Base-by-base conservation (phyloP, 2,888 invertebrate species). In the Drosophila phalerata region DNA sequence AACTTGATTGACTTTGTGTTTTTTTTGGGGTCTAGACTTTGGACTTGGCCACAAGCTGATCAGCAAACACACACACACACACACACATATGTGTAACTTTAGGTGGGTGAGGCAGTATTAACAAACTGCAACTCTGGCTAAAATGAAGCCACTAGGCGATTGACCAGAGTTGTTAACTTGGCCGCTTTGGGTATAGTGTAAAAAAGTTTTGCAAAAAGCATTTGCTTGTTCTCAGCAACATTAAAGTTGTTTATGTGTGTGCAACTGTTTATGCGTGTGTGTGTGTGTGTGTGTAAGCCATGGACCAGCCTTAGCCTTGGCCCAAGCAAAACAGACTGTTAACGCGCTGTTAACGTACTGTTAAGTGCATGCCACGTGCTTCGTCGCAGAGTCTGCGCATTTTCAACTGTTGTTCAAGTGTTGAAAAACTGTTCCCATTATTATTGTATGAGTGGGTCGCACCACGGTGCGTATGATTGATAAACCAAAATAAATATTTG, bases 401-500 rank as follows among this genome's bases (percentile, higher is more conserved):
- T 75, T 40, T 42, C 13, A 3, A 19, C 19, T 17, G 8, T n/a
- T 6, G 51, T 32, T 40, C 1, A 28, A 28, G 28, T 8, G 8
- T 28, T 3, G 6, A 5, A 10, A 10, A 66, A 25, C 74, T 83
- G 84, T 88, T 83, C 83, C 83, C 83, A 84, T 55, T 83, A 65
- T 56, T 56, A 30, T n/a, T 34, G 6, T 37, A 40, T 38, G 57
- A 40, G 60, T 43, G 47, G 55, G 48, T 57, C 61, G 68, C 58
- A 61, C 37, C 65, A 64, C 71, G n/a, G 73, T 89, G 88, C 85
- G 85, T 87, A 87, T 89, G 85, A 85, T 88, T 85, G 88, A 87
- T 85, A 89, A 85, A 76, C 83, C 79, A 87, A 89, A 84, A 85
- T 85, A 85, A 85, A 85, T 85, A 89, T 85, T 85, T 87, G 43